Base-by-base conservation (phyloP, 2,113 vertebrate species). In the Pristiophorus japonicus region DNA sequence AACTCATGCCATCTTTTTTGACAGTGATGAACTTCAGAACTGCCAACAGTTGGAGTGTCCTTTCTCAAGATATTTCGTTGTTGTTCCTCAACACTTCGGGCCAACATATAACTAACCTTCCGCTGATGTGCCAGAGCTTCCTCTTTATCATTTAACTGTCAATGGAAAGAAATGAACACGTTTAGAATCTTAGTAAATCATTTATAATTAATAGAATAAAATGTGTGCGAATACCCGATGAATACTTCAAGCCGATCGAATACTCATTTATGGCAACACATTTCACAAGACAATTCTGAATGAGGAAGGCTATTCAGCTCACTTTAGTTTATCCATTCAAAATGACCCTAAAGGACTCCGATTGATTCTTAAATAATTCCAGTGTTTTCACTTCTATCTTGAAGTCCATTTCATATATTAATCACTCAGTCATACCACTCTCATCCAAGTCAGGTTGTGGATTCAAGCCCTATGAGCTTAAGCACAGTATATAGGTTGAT, bases 81-180 rank as follows among this genome's bases (percentile, higher is more conserved):
- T 96, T 98, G 97, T 45, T 97, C 97, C 96, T 99, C 98, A 4
- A 98, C 96, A 0, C 97, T 97, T 18, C 97, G 98, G 0, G 98
- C 98, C 67, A 99, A 97, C 99, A 99, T 99, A 96, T 98, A 98
- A 96, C 98, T 99, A 63, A 99, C 99, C 97, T 99, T 99, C 95
- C 98, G 98, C 96, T 99, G 99, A 96, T 99, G 99, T 2, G 99
- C 99, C 96, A 99, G 95, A 10, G 98, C 98, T 96, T 98, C 99
- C 95, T 99, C 99, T 96, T 99, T 99, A 96, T 99, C 99, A 66
- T 98, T 99, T 66, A 99, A 95, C 99, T 99, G 96, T 34, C 55
- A 95, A 38, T 91, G 8, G 87, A 47, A 88, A 62, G 94, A 95
- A 95, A 95, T 4, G 75, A 84, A 95, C 0, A 45, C 63, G 63